Evolutionary conservation across 2,797 vertebrate genomes (phyloP), one percentile per base, ranked within the genome.

Genomic region (Rhinichthys osculus): DNA sequence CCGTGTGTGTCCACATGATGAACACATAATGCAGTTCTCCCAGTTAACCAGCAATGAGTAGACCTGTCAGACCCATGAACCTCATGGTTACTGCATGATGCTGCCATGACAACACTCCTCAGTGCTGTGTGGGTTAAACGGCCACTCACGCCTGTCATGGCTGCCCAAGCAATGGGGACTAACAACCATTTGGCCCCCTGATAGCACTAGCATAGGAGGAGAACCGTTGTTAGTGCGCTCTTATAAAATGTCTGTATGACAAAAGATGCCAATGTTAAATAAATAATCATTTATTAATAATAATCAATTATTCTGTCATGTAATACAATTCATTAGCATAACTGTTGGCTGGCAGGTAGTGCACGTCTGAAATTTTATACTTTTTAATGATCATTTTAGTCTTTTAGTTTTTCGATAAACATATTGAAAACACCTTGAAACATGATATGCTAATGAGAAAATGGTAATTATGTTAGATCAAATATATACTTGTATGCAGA

Each of bases 21-120:
- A 89, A 89, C 90, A 89, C 89, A 91, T 88, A 79, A 84, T 83
- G 71, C 85, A 82, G 84, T 89, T 88, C 86, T 89, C 78, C 81
- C 73, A 47, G 82, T 80, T 89, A 87, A 91, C 89, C 79, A 88
- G 78, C 72, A 84, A 84, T 85, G 85, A 90, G 85, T 86, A 73
- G 87, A 84, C 71, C 88, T 82, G 88, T 88, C 89, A 88, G 81
- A 81, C 73, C 67, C 82, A 38, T 85, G 78, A 86, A 77, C 82
- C 81, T 79, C 78, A 59, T 72, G 86, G 87, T 80, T 90, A 86
- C 76, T 35, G 44, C 50, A 66, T 66, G 64, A 38, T 71, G 89
- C 87, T 87, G 87, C 89, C 87, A 87, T 90, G 82, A 88, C 86
- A 89, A 90, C 89, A 47, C 81, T 38, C 42, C 74, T 76, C 81